These are phyloP conservation scores for Macaca nemestrina DNA, from an alignment of 2,113 vertebrate species.

Conservation along the genomic window DNA sequence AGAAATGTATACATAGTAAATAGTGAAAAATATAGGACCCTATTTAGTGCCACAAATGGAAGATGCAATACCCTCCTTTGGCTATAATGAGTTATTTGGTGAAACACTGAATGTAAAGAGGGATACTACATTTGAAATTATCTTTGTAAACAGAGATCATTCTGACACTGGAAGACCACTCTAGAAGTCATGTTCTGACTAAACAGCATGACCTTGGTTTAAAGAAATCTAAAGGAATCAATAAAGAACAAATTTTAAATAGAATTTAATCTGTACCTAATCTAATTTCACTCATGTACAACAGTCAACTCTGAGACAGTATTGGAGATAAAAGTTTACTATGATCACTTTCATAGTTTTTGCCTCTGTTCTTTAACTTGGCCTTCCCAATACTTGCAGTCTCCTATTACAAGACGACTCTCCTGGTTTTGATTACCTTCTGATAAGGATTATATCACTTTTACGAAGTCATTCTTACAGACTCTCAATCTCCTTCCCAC, in stretches of 20 bases:
- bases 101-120: conserved; percentile 28
- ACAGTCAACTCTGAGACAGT: not conserved
- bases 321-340: not conserved
- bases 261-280: not conserved
- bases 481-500: conserved; percentile 14
- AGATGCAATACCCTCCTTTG: not conserved
- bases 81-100: not conserved
- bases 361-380: not conserved
- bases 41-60: not conserved
- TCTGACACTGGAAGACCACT: not conserved
- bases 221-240: not conserved
- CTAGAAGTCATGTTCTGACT: conserved; percentile 12
- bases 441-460: not conserved
- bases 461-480: conserved; percentile 1
- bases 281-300: not conserved
- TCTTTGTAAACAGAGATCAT: not conserved
- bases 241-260: not conserved
- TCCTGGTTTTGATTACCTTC: not conserved
- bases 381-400: not conserved
- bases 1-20: not conserved
- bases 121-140: not conserved
- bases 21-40: not conserved
- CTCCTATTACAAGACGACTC: not conserved
- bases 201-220: not conserved
- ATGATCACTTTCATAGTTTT: not conserved